Conservation (phyloP, 2,113 vertebrate genomes). For the Fukomys damarensis region DNA sequence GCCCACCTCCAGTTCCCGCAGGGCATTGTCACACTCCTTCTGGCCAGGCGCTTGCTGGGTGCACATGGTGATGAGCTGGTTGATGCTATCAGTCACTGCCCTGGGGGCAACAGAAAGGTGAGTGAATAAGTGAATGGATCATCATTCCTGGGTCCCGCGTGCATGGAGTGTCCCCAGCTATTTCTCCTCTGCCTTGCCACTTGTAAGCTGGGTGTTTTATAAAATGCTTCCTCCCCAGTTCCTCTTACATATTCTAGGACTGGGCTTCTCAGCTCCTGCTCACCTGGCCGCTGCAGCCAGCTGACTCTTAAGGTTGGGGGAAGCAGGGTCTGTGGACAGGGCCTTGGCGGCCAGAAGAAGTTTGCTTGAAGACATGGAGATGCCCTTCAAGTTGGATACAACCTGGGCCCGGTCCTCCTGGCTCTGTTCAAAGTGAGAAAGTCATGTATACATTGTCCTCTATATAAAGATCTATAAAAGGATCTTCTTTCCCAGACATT, state of each 20-base stretch:
- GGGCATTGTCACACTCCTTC: constrained; percentile 97
- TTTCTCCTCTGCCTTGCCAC: neutral
- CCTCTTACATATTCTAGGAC: neutral
- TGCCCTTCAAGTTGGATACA: constrained; percentile 97
- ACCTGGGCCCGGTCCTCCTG: constrained; percentile 96
- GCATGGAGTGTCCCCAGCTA: neutral
- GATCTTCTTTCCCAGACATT: constrained; percentile 11
- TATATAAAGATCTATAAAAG: constrained; percentile 31
- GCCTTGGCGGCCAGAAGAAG: constrained; percentile 96
- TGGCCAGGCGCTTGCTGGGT: constrained; percentile 97
- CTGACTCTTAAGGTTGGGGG: constrained; percentile 98
- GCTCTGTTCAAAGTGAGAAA: constrained; percentile 85
- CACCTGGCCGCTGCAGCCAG: constrained; percentile 96
- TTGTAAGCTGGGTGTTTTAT: neutral
- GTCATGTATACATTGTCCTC: neutral
- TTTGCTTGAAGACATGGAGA: constrained; percentile 99
- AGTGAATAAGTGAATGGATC: neutral
- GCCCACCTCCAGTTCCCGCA: constrained; percentile 94
- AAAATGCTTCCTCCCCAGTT: neutral
- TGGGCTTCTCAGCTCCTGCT: constrained; percentile 3
- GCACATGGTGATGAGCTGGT: constrained; percentile 99
- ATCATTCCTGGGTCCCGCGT: neutral
- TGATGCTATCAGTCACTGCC: constrained; percentile 97
- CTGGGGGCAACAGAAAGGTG: constrained; percentile 80
- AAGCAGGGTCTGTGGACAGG: constrained; percentile 94